Evolutionary conservation across 2,113 vertebrate genomes (phyloP), one percentile per base, ranked within the genome.

Genomic region (Mola mola): DNA sequence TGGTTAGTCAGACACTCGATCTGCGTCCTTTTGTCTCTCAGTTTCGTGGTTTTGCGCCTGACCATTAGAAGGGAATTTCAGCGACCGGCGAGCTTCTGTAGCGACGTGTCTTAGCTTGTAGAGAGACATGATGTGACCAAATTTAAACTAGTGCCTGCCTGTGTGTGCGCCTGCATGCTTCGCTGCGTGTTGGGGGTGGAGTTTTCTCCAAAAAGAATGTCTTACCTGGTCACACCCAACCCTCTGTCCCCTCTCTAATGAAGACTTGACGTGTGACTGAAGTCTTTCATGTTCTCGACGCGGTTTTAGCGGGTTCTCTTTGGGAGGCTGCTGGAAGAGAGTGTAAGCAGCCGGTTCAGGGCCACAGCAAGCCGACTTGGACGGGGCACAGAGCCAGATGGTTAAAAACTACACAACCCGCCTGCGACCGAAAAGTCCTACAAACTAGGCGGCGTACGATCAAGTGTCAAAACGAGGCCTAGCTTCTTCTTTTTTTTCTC

Each of bases 91-190:
- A 66, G 64, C 36, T 51, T 51, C 57, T 36, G 47, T 47, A 52
- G 62, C 71, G 33, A 44, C n/a, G 1, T 37, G 41, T 31, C 19
- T 17, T 51, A 36, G 16, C 40, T 80, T 69, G 60, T 20, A 16
- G 55, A 67, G 53, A 66, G 29, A 3, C 12, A 60, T 43, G 36
- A 28, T 20, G 52, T 47, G 75, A 80, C 72, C 69, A 40, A 49
- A 66, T 43, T 72, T 50, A 51, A 71, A 76, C 46, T 24, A 75
- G 83, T 84, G 84, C 79, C 82, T 82, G 83, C 75, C 31, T 22
- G 36, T 44, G 53, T 47, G 44, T 43, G 31, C 56, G 66, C 41
- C 48, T 55, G 44, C 48, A 37, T 60, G 71, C 37, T 52, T 44
- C 29, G 6, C 29, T 2, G 71, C 17, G 26, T 51, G 57, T 61